phyloP scores from a whole-genome alignment of 2,113 vertebrate species.

The Dicentrarchus labrax region DNA sequence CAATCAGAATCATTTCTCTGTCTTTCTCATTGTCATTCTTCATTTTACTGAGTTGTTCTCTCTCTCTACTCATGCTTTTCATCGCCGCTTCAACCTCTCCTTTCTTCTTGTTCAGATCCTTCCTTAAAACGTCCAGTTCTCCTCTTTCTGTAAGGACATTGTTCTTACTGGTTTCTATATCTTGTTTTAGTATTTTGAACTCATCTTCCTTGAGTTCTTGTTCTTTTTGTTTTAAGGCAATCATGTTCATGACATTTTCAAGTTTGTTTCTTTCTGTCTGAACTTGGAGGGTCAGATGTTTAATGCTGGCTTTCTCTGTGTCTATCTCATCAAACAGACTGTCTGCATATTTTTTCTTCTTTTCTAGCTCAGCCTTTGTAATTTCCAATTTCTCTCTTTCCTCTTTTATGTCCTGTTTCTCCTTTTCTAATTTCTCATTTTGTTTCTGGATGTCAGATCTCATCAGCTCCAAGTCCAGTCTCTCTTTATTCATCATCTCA shows the following conservation, averaged over 20 bases:
- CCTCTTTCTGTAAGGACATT: neutral
- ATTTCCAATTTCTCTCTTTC: slow-evolving; percentile 1
- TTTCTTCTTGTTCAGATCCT: neutral
- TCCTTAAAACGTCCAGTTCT: neutral
- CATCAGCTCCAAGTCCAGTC: slow-evolving; percentile 16
- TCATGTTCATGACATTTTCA: neutral
- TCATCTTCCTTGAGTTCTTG: slow-evolving; percentile 20
- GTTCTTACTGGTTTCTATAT: neutral
- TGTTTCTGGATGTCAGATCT: slow-evolving; percentile 16
- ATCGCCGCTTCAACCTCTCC: neutral
- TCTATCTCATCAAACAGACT: slow-evolving; percentile 11
- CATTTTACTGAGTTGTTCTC: slow-evolving; percentile 22
- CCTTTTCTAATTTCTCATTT: neutral
- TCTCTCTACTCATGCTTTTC: slow-evolving; percentile 22
- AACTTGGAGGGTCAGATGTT: neutral
- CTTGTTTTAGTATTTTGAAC: neutral
- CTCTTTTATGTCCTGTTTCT: neutral
- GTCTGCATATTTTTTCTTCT: neutral
- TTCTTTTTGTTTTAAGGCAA: neutral
- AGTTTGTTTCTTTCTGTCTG: neutral
- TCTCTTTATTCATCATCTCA: neutral
- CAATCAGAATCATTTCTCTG: neutral
- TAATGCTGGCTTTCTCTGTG: neutral
- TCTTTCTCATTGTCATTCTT: slow-evolving; percentile 8
- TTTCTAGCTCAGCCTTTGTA: neutral